Evolutionary conservation across 2,888 invertebrate species (phyloP), one percentile per base, ranked within the genome.

Genomic region (Glyphotaelius pellucidus): DNA sequence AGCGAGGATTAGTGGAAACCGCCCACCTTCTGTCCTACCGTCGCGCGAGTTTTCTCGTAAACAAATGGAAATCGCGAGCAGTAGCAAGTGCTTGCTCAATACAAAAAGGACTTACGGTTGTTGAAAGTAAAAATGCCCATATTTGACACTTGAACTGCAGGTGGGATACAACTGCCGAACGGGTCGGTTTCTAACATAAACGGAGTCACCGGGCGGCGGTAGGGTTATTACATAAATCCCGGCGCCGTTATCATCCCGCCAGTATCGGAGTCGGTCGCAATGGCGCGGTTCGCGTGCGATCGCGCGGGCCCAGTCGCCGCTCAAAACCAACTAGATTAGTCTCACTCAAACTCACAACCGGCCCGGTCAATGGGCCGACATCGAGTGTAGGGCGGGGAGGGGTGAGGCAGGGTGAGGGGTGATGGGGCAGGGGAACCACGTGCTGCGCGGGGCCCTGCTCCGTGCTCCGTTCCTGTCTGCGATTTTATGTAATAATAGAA

Each of bases 201-300:
- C 67, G 67, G 67, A 67, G 52, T n/a, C n/a, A 67, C 67, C 67
- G 67, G 67, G n/a, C 67, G 67, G n/a, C 67, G 67, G 67, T 67
- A 25, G 38, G 88, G 14, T 83, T 92, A 92, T 92, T 92, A 92
- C 92, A 90, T 89, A 90, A 92, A 92, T 38, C 88, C 52, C 87
- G 90, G 67, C 31, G 84, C 83, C 67, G 86, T 90, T 84, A 92
- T 89, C 92, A 92, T 92, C 80, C 89, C 25, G 12, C 67, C 35
- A 31, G 89, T 67, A 84, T 31, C 47, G 38, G 4, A 81, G 79
- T 35, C 31, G 84, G 80, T 52, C n/a, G 86, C 86, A 91, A 87
- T 91, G 87, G 87, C 91, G 91, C 25, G 67, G 25, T 25, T 67
- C 67, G 67, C 25, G 7, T 25, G 67, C 67, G 25, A 67, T 67